Evolutionary conservation across 2,113 vertebrate genomes (phyloP).

Genomic region (Orthonyx spaldingii): DNA sequence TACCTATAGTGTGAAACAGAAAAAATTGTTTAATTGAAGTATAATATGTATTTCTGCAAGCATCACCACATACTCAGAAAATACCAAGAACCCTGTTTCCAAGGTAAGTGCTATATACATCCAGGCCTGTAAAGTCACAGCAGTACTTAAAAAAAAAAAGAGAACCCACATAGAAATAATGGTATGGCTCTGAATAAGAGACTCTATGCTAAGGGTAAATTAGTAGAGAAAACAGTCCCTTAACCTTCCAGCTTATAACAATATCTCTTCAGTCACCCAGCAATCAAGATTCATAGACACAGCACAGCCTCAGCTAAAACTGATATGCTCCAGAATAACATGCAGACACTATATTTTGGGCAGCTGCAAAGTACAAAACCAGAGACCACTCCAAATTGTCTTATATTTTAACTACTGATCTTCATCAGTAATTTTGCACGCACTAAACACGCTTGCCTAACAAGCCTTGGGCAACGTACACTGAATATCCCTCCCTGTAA

Average conservation of each 20-base stretch:
- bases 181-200: background rate
- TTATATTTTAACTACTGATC: background rate
- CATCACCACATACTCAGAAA: background rate
- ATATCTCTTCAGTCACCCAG: background rate
- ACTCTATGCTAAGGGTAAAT: background rate
- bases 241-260: background rate
- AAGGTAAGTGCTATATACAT: background rate
- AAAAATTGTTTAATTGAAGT: background rate
- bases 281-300: background rate
- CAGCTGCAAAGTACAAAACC: background rate
- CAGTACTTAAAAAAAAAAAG: background rate
- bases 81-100: background rate
- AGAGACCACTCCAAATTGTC: background rate
- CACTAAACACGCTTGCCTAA: background rate
- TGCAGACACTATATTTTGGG: background rate
- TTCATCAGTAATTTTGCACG: background rate
- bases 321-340: background rate
- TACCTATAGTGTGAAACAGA: background rate
- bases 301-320: background rate
- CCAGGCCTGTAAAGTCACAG: background rate
- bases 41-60: background rate
- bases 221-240: background rate
- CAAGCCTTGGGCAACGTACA: background rate
- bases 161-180: background rate
- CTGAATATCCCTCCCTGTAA: slow-evolving; percentile 11